Percentiles rank a stretch among this genome's conserved stretches.
These are phyloP conservation scores for Champsocephalus gunnari DNA, from an alignment of 2,797 vertebrate species.

Conservation along the genomic window DNA sequence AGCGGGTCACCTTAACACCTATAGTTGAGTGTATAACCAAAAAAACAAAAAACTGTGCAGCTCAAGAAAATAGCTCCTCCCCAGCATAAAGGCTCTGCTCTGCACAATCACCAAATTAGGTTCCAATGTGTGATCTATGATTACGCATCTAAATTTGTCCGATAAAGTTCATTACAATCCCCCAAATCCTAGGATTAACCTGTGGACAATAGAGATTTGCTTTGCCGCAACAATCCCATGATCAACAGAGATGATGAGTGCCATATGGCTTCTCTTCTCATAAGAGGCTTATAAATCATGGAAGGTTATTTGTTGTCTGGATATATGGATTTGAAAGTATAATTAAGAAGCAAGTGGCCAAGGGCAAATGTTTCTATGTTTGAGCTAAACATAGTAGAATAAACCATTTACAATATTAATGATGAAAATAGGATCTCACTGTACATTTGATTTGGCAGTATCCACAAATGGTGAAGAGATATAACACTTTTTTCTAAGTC, in stretches of 20 bases:
- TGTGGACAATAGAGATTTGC: slow-evolving; percentile 59
- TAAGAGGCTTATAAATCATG: slow-evolving; percentile 71
- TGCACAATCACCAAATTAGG: slow-evolving; percentile 51
- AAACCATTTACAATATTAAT: neutral
- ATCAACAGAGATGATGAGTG: slow-evolving; percentile 64
- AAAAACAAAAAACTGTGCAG: neutral
- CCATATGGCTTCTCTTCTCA: slow-evolving; percentile 53
- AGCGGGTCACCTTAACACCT: neutral
- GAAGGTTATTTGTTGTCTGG: slow-evolving; percentile 55
- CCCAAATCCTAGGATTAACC: slow-evolving; percentile 70
- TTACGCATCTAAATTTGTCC: slow-evolving; percentile 46
- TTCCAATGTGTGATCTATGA: slow-evolving; percentile 45
- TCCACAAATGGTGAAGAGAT: neutral
- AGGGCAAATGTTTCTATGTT: slow-evolving; percentile 26
- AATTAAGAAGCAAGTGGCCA: slow-evolving; percentile 16
- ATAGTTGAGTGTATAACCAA: neutral
- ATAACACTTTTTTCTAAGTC: neutral
- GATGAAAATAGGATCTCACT: neutral
- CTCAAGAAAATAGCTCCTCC: slow-evolving; percentile 17
- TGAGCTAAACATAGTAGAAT: neutral
- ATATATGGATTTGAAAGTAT: slow-evolving; percentile 44
- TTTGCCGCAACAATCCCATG: slow-evolving; percentile 34
- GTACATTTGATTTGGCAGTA: neutral
- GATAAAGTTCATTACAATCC: slow-evolving; percentile 56
- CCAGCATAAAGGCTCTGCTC: neutral